A percentile compares a stretch with the other conserved stretches of the same genome.
Conservation (phyloP, 2,888 invertebrate genomes). For the Pecten maximus region DNA sequence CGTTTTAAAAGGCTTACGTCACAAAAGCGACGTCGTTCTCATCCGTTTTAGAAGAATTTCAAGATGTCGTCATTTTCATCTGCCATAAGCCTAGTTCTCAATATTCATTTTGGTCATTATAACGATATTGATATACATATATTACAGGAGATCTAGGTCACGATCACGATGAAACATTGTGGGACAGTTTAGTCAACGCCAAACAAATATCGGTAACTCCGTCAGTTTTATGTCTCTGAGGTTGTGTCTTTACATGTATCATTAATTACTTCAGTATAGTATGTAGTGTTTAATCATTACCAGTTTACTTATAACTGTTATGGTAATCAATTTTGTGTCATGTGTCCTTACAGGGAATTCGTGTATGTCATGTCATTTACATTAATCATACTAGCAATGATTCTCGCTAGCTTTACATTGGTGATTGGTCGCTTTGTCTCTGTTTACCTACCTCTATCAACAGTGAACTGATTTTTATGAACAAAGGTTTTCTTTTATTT, state of each 20-base stretch:
- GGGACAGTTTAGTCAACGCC: slow-evolving; percentile 50
- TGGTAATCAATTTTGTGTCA: no score
- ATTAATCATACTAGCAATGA: neutral
- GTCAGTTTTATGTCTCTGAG: neutral
- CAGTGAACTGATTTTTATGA: no score
- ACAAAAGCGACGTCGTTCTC: no score
- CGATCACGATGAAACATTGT: slow-evolving; percentile 47
- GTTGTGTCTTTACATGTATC: neutral
- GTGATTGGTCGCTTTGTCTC: neutral
- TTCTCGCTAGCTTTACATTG: neutral
- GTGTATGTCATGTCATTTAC: neutral
- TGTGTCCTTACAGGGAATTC: neutral
- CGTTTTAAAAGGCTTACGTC: no score
- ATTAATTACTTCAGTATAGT: neutral
- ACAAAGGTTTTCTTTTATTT: no score
- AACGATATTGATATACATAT: neutral
- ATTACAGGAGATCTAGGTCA: slow-evolving; percentile 4
- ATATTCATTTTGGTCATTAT: no score
- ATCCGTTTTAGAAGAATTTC: no score
- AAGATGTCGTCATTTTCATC: no score
- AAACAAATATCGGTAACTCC: slow-evolving; percentile 49
- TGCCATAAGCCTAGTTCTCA: no score
- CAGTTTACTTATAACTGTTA: neutral
- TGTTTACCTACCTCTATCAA: neutral
- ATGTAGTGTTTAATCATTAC: neutral